Evolutionary conservation across 2,888 invertebrate species (phyloP), one percentile per base, ranked within the genome.

Genomic region (Nomada hirtipes): DNA sequence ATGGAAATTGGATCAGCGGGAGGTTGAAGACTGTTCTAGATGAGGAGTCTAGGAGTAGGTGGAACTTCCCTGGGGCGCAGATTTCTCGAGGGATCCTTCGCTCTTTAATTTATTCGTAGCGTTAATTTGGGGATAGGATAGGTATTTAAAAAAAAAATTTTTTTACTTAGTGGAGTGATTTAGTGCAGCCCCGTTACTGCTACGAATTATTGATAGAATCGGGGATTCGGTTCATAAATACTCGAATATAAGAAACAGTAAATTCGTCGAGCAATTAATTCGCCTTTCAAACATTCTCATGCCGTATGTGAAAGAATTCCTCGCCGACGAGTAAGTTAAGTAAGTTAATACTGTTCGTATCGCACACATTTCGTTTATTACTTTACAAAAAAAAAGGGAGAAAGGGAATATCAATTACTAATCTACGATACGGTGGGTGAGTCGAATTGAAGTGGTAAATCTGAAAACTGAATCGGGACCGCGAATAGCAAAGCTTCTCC

Each of bases 401-500:
- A 36, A 36, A 36, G 36, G 7, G 7, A 36, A 47, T 47, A 47
- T 13, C 15, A 11, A 15, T 4, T 13, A 15, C 11, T 13, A 36
- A 3, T 4, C 13, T 18, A 29, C 15, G 73, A 68, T 79, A 77
- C 85, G 76, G 76, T 79, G 75, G 78, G 74, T 76, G 83, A 76
- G 73, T 85, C 65, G 79, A 87, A 86, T 85, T 82, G 72, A 87
- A 76, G 73, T 74, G 68, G 83, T 87, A 87, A 86, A 87, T 87
- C 83, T 82, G n/a, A 29, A 15, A 87, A 76, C 53, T 50, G 52
- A 50, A 65, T 73, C 71, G 72, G 71, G 15, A 15, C 60, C 64
- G 11, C 42, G 47, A 50, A 68, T 47, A 47, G 73, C 23, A 65
- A 68, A 72, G 59, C 63, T 79, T 42, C 29, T n/a, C 59, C 23